These are phyloP conservation scores for Eupithecia inturbata DNA, from an alignment of 2,888 invertebrate species.

Conservation along the genomic window DNA sequence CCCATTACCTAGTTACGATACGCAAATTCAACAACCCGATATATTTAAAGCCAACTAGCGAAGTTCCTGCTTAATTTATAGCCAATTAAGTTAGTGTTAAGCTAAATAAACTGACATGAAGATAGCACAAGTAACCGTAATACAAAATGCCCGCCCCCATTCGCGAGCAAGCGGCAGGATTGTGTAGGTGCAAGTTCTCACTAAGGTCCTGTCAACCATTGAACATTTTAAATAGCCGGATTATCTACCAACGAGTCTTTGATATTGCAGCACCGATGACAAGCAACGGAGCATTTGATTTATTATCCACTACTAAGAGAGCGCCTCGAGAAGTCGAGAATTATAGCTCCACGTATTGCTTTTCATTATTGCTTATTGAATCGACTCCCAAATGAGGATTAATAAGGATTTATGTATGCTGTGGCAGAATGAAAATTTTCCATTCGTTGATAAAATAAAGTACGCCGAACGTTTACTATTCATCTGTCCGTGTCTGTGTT, in stretches of 20 bases:
- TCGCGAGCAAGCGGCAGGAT: slow-evolving; percentile 54
- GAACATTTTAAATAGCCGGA: slow-evolving; percentile 65
- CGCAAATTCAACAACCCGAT: slow-evolving; percentile 65
- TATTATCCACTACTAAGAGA: slow-evolving; percentile 63
- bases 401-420: slow-evolving; percentile 71
- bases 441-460: slow-evolving; percentile 60
- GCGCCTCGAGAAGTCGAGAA: slow-evolving; percentile 61
- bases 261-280: slow-evolving; percentile 70
- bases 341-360: slow-evolving; percentile 62
- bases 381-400: slow-evolving; percentile 72
- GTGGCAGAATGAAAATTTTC: slow-evolving; percentile 59
- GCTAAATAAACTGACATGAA: slow-evolving; percentile 78
- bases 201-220: slow-evolving; percentile 52
- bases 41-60: slow-evolving; percentile 69
- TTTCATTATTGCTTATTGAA: slow-evolving; percentile 73
- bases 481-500: slow-evolving; percentile 61
- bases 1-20: slow-evolving; percentile 56
- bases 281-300: slow-evolving; percentile 75
- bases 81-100: slow-evolving; percentile 82
- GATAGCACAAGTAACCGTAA: slow-evolving; percentile 73
- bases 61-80: slow-evolving; percentile 78
- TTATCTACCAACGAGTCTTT: slow-evolving; percentile 63
- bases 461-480: slow-evolving; percentile 61
- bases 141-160: slow-evolving; percentile 59
- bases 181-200: slow-evolving; percentile 56